Evolutionary conservation across 1,140 invertebrate genomes (phyloP).

Genomic region (Solenopsis fugax): DNA sequence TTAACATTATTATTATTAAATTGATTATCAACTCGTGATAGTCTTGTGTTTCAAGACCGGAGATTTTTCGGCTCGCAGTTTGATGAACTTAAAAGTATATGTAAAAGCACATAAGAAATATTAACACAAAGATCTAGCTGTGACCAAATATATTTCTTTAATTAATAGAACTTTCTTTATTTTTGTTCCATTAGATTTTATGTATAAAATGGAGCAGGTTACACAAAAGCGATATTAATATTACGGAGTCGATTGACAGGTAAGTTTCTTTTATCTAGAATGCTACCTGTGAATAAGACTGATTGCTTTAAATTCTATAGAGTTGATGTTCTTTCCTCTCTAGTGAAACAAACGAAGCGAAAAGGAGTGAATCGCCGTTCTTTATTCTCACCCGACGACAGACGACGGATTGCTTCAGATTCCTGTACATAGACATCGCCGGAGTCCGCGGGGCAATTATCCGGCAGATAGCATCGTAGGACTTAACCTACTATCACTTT

Average conservation of each 20-base stretch:
- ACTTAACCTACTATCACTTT: conserved; percentile 86
- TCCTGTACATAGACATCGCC: conserved; percentile 68
- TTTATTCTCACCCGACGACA: conserved; percentile 74
- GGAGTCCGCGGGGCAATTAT: conserved; percentile 82
- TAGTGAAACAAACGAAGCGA: conserved; percentile 49
- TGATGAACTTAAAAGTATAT: no score
- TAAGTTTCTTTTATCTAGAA: conserved; percentile 18
- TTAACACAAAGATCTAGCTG: no score
- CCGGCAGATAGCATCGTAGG: conserved; percentile 83
- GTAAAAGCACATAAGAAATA: no score
- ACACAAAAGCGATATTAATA: background rate
- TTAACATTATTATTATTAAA: no score
- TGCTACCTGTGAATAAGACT: conserved; percentile 41
- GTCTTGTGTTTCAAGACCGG: no score
- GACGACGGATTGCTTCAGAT: conserved; percentile 76
- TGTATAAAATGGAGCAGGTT: background rate
- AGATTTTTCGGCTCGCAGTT: no score
- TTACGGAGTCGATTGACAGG: background rate
- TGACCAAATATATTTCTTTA: no score
- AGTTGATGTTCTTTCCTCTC: conserved; percentile 44
- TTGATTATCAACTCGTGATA: no score
- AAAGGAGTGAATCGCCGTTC: conserved; percentile 68
- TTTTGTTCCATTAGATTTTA: background rate
- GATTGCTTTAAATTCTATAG: conserved; percentile 43
- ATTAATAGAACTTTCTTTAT: background rate